Evolutionary conservation across 2,888 invertebrate species (phyloP), one percentile per base, ranked within the genome.

Genomic region (Drosophila putrida): DNA sequence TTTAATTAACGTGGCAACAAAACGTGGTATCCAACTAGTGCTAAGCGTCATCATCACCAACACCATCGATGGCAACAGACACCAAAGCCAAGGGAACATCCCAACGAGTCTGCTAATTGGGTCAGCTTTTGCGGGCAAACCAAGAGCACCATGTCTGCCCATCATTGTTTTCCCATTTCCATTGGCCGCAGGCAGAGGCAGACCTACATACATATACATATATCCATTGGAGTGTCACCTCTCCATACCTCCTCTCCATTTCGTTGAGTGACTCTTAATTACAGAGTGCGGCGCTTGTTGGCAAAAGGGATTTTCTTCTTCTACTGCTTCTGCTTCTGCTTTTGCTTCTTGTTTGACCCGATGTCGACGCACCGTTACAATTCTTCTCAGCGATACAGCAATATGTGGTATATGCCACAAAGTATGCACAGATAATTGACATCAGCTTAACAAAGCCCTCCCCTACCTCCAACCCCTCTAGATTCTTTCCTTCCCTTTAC

Each of bases 241-340:
- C 57, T 33, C 20, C 9, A 11, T 10, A 6, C 31, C 41, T 20
- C n/a, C 4, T 1, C 20, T 10, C 15, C 58, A 54, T 20, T n/a
- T 51, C 41, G 82, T 82, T 69, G 83, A 88, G 87, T 88, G 83
- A 82, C 86, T 78, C 88, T 88, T 83, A 88, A 83, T 83, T 83
- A 88, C 86, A 75, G 67, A 72, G 78, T 80, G 83, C 50, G 83
- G 55, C 60, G 83, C 78, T 80, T 83, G 83, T 88, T 83, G 83
- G 83, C 83, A 82, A 82, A 80, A 80, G 88, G 88, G 88, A 86
- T 83, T 86, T 83, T 82, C 88, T 69, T 82, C 36, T 28, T 28
- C 39, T 39, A 28, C 20, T n/a, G n/a, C 38, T 15, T 35, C 28
- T 39, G 6, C 53, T 28, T 41, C 80, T 71, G 78, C 41, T 31